phyloP scores from a whole-genome alignment of 2,113 vertebrate genomes.

The Engraulis encrasicolus region DNA sequence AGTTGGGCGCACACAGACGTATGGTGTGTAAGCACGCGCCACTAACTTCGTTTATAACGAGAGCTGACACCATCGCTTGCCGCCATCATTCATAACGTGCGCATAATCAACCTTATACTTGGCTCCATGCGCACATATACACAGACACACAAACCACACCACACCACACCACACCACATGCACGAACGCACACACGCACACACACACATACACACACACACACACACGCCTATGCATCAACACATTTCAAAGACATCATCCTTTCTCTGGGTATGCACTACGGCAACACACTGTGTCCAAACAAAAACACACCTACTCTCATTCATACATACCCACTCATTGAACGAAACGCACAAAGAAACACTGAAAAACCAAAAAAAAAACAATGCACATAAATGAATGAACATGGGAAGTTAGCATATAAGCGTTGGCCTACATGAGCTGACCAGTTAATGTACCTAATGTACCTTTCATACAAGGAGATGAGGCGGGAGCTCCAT shows the following conservation, averaged over 20 bases:
- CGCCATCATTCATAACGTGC: not conserved
- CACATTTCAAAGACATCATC: no score
- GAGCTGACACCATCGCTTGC: not conserved
- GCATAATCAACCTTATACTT: conserved; percentile 7
- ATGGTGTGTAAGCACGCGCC: not conserved
- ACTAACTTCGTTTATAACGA: conserved; percentile 11
- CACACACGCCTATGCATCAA: no score
- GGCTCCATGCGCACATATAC: not conserved
- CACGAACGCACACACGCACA: no score
- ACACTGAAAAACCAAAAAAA: not conserved
- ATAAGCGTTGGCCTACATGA: no score
- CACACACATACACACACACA: no score
- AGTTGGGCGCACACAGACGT: not conserved
- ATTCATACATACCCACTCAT: not conserved
- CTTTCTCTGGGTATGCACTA: not conserved
- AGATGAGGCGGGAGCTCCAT: no score
- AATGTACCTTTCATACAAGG: no score
- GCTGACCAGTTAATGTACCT: no score
- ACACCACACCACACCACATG: not conserved
- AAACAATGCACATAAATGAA: not conserved
- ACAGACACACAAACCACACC: not conserved
- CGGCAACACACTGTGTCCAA: not conserved
- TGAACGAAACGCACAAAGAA: not conserved
- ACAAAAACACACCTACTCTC: conserved; percentile 1
- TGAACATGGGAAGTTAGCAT: no score